Evolutionary conservation across 2,797 vertebrate species (phyloP), one percentile per base, ranked within the genome.

Genomic region (Acropternis orthonyx): DNA sequence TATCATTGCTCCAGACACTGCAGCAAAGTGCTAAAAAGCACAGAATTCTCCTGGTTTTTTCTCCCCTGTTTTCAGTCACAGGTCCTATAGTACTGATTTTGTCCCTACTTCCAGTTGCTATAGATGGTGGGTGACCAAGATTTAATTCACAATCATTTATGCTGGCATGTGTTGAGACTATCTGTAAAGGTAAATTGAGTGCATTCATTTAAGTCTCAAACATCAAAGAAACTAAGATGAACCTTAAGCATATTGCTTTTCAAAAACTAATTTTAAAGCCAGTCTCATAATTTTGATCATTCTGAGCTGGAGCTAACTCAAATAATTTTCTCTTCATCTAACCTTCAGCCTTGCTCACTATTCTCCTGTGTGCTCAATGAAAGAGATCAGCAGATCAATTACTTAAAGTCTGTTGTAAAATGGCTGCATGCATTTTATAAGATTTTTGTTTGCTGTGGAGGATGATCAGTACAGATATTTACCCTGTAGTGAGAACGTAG

Each of bases 221-320:
- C 68, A 71, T 92, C 75, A 96, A 91, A 95, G 80, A 78, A 93
- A 86, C 66, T 36, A 85, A 86, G 58, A 88, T 41, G 32, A 91
- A 82, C 26, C 59, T 56, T 93, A 82, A 94, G 49, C 34, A 91
- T 58, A 89, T 3, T 91, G 86, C 46, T 80, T 91, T 89, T 91
- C 46, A 77, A 88, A 94, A 91, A 74, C 21, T 85, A 80, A 83
- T 93, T 95, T 94, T 74, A 94, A 92, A 91, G 46, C 46, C 43
- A 75, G 56, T 49, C 54, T 93, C 61, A 27, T 80, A 78, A 79
- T 94, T 96, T 83, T 77, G 34, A 92, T 87, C 59, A 77, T 74
- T 89, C 36, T 79, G 72, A 82, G 61, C 27, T 77, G 30, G 17
- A 92, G 10, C 28, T 77, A 93, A 76, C 37, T 82, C 27, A 81